Conservation (phyloP, 2,888 invertebrate species). For the Drepana falcataria region DNA sequence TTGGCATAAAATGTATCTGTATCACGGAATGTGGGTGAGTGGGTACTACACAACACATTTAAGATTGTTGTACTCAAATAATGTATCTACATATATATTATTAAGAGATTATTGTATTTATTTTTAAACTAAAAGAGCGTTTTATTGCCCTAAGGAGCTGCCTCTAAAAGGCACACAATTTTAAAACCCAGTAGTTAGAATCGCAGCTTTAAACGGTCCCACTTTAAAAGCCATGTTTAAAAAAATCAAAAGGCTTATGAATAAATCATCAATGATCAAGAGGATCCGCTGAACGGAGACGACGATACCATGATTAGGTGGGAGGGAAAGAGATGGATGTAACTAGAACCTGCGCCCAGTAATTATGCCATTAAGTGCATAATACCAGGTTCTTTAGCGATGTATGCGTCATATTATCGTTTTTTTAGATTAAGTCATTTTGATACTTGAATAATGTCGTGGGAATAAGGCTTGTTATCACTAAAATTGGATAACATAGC, state of each 20-base stretch:
- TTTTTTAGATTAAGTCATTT: constrained; percentile 33
- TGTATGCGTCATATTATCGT: constrained; percentile 49
- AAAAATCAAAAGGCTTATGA: constrained; percentile 43
- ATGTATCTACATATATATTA: too few species aligned
- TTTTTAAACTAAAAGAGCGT: too few species aligned
- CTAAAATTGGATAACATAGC: too few species aligned
- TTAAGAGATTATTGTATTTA: too few species aligned
- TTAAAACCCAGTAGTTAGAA: constrained; percentile 51
- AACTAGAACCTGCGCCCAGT: constrained; percentile 43
- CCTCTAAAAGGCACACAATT: constrained; percentile 13
- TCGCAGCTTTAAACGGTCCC: constrained; percentile 43
- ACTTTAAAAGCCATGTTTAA: constrained; percentile 33
- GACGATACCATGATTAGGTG: constrained; percentile 7
- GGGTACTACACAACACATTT: too few species aligned
- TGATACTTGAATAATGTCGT: constrained; percentile 16
- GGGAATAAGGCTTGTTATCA: not conserved
- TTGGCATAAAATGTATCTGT: too few species aligned
- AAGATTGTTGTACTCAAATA: too few species aligned
- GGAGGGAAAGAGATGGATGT: constrained; percentile 31
- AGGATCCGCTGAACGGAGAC: constrained; percentile 33
- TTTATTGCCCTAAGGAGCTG: too few species aligned
- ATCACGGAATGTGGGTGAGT: too few species aligned
- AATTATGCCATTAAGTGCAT: constrained; percentile 67
- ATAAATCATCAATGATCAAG: constrained; percentile 48
- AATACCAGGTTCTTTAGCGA: constrained; percentile 56